phyloP scores from a whole-genome alignment of 2,797 vertebrate species.

The Cyclopterus lumpus region DNA sequence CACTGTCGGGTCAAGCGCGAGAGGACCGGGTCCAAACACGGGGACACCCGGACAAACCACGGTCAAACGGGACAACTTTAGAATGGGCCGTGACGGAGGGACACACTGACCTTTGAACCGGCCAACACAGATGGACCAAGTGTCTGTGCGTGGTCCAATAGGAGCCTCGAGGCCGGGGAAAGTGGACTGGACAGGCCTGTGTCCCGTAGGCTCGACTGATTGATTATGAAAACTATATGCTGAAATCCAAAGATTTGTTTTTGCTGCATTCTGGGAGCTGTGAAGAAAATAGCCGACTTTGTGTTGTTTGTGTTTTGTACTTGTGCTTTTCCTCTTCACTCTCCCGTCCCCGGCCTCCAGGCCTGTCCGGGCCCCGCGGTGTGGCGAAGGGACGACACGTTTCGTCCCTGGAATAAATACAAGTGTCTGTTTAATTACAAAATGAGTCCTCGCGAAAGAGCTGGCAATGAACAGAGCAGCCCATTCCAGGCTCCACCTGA shows the following conservation, averaged over 20 bases:
- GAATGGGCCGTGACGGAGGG: no score
- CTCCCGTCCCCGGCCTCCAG: not conserved
- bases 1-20: not conserved
- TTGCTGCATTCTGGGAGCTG: constrained; percentile 91
- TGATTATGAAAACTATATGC: constrained; percentile 75
- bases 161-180: not conserved
- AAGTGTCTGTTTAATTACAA: constrained; percentile 26
- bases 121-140: no score
- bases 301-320: constrained; percentile 71
- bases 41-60: not conserved
- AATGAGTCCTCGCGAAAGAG: not conserved
- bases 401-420: constrained; percentile 35
- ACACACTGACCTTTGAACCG: no score
- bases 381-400: constrained; percentile 9
- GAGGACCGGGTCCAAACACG: not conserved
- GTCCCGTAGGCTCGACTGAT: constrained; percentile 70
- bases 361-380: no score
- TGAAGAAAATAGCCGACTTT: constrained; percentile 80
- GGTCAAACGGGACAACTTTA: not conserved
- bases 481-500: not conserved
- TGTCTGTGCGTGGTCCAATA: not conserved
- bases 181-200: not conserved
- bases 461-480: not conserved
- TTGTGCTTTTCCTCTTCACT: constrained; percentile 69
- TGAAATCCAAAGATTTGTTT: constrained; percentile 93